Base-by-base conservation (phyloP, 2,113 vertebrate species). In the Talpa occidentalis region DNA sequence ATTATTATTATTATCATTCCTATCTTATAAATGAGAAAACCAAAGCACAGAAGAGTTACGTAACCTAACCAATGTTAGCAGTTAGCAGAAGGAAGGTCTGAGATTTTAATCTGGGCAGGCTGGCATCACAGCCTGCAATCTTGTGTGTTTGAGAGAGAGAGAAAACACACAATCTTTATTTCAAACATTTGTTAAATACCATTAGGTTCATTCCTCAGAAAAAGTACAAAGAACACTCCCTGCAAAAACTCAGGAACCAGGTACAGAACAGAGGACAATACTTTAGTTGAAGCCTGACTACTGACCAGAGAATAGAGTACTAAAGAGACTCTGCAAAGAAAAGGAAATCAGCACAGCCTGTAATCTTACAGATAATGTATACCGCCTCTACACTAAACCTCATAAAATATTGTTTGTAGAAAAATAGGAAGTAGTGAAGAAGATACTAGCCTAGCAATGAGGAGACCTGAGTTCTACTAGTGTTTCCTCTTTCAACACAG, bases 21-120 rank as follows among this genome's bases (percentile, higher is more conserved):
- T 26, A 72, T 44, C 40, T 88, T 70, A 88, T 12, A 88, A 59
- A 35, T 79, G 35, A 92, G 30, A 60, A 89, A 91, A 94, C 16
- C 11, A 49, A 67, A 64, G 79, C 37, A 73, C 40, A 91, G 60
- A 90, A 7, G 70, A 22, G 19, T 64, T 93, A 62, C 64, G 15
- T 22, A 73, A 78, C 8, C 42, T 79, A 78, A 79, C 22, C 56
- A 87, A 42, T 21, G 9, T 76, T 24, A 78, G 1, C 30, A 82
- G 44, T 22, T 59, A 86, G 73, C 32, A 40, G 56, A 87, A 84
- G 3, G 66, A 91, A 93, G 82, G 62, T 56, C 35, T 32, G 26
- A 52, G 5, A 22, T 86, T 86, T n/a, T n/a, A 91, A 94, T 47
- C 49, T 30, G 70, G 35, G 35, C 40, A 66, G 81, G 47, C 56